Evolutionary conservation across 1,140 invertebrate genomes (phyloP), one percentile per base, ranked within the genome.

Genomic region (Copidosoma floridanum): DNA sequence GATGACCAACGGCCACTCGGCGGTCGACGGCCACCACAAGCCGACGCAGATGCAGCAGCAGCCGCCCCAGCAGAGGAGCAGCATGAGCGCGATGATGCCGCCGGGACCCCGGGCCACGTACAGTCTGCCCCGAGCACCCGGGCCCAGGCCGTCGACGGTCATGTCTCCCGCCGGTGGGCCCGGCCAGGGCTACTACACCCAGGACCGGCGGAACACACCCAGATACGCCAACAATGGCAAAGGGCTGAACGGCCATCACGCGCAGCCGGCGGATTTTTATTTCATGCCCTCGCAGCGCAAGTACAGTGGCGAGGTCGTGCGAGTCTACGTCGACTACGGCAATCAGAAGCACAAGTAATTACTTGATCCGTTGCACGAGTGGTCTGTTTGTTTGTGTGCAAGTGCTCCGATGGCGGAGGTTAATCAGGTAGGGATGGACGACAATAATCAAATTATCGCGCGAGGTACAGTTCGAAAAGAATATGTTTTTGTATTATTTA

Each of bases 241-340:
- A 37, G 55, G 38, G 35, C 60, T 56, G 18, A 52, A 20, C 5
- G 53, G 53, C 0, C 38, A 35, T 0, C 48, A 64, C 0, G 66
- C 68, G 16, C 64, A 66, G 0, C 84, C 88, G 62, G 89, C 93
- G 0, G 93, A 96, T 77, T 95, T 95, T 77, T 96, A 95, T 77
- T 95, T 95, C 73, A 95, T 95, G 92, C 93, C 93, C 14, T 94
- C 92, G 27, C 93, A 96, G 70, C 80, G 93, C 48, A 94, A 95
- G 75, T 94, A 95, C 79, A 93, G 92, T 64, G 93, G 93, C 57
- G 93, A 95, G 81, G 88, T 93, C 1, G 91, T 95, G n/a, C 82
- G 91, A 63, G 93, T 95, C 5, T 94, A 92, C 75, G 93, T 95
- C 1, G 90, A 93, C 74, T 90, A 92, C 70, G 75, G 70, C 14